Base-by-base conservation (phyloP, 2,113 vertebrate genomes). In the Barbus barbus region DNA sequence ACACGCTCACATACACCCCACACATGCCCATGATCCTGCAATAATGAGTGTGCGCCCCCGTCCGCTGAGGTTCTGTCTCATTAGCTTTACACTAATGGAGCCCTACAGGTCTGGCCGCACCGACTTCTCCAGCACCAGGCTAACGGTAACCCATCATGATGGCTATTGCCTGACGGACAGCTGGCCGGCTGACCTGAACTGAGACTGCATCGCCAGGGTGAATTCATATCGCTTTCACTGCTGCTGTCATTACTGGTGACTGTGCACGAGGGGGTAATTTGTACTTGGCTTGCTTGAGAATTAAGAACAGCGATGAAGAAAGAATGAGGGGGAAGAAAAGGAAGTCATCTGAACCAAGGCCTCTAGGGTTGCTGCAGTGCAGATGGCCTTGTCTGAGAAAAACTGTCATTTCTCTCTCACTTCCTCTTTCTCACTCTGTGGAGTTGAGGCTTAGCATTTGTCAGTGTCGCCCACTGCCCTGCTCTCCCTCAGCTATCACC, bases 401-500 rank as follows among this genome's bases (percentile, higher is more conserved):
- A 69, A 28, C 38, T 75, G n/a, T 26, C 67, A 24, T 61, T 33
- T 14, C 51, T 75, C n/a, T 41, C 33, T n/a, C n/a, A n/a, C n/a
- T n/a, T n/a, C n/a, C n/a, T 86, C 81, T 31, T 58, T 69, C 38
- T 63, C 81, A 46, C 80, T 51, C 33, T 28, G 79, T 69, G 46
- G 73, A 65, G 78, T 33, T 67, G 36, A 75, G 69, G 77, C 84
- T 84, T 82, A 83, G 86, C 78, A 74, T 89, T 86, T 86, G 83
- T 89, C 88, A 87, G 58, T 44, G 88, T 87, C 82, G 38, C 77
- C 77, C 77, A 51, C 78, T 46, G 46, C 82, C 81, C 81, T 73
- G 44, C 79, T 87, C 73, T 82, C 65, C 78, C 81, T 84, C 83
- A 72, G 60, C 84, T 86, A 84, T 89, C 86, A 75, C 88, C 48